A percentile compares a stretch with the other conserved stretches of the same genome.
These are phyloP conservation scores for Ichneumoninae sp. DNA, from an alignment of 2,888 invertebrate genomes.

Conservation along the genomic window DNA sequence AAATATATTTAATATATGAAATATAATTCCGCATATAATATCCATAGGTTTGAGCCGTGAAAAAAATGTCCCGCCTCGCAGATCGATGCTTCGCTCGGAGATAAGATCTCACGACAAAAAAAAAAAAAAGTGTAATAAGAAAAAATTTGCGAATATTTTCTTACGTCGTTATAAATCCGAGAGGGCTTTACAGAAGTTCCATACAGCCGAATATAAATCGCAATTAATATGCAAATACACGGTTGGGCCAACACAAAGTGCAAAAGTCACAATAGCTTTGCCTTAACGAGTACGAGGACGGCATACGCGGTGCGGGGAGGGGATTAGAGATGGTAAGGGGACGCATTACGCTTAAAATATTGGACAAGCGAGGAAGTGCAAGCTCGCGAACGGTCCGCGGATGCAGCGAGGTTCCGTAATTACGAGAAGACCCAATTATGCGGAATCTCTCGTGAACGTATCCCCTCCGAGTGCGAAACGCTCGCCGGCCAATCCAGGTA, in stretches of 20 bases:
- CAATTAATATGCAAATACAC: constrained; percentile 22
- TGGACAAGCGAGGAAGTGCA: constrained; percentile 58
- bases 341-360: constrained; percentile 56
- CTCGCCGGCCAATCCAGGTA: constrained; percentile 31
- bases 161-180: background rate
- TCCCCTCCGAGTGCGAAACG: constrained; percentile 19
- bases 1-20: no score
- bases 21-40: no score
- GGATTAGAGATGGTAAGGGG: constrained; percentile 39
- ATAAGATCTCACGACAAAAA: no score
- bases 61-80: no score
- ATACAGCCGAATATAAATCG: constrained; percentile 10
- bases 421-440: constrained; percentile 64
- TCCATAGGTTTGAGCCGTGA: no score
- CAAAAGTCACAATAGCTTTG: constrained; percentile 23
- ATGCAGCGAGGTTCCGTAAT: constrained; percentile 57
- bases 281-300: constrained; percentile 48
- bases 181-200: background rate
- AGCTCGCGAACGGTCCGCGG: constrained; percentile 42
- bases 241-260: background rate
- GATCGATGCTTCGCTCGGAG: no score
- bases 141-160: no score
- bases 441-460: constrained; percentile 41
- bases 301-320: constrained; percentile 39
- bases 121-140: no score